phyloP scores from a whole-genome alignment of 2,113 vertebrate genomes.

The Ciconia boyciana region DNA sequence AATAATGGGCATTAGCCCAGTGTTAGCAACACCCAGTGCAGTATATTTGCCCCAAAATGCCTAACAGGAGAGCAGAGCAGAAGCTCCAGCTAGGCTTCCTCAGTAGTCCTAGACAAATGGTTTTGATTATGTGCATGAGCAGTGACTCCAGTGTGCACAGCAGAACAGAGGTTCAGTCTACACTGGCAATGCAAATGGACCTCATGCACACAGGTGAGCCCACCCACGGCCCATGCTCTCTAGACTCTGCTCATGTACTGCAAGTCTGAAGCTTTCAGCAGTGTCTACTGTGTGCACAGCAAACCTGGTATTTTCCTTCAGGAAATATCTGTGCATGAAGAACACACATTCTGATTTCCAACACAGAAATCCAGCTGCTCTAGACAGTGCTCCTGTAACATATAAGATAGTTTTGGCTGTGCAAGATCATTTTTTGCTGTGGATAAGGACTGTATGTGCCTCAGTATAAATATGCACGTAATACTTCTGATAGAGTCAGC shows the following conservation, averaged over 20 bases:
- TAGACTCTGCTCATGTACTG: background rate
- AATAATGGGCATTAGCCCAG: background rate
- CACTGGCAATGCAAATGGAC: background rate
- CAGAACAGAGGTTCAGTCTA: background rate
- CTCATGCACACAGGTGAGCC: rapidly evolving
- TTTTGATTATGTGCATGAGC: background rate
- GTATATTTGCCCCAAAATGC: background rate
- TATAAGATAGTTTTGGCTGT: background rate
- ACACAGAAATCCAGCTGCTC: background rate
- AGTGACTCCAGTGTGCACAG: background rate
- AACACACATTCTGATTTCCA: background rate
- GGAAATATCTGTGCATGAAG: background rate
- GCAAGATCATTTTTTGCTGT: background rate
- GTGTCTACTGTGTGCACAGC: background rate
- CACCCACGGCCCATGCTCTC: background rate
- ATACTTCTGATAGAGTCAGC: slow-evolving; percentile 37
- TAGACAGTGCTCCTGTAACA: background rate
- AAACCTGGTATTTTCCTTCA: background rate
- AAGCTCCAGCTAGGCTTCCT: background rate
- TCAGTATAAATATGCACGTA: slow-evolving; percentile 15
- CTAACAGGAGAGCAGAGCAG: background rate
- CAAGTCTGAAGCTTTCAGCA: background rate
- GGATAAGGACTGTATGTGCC: slow-evolving; percentile 23
- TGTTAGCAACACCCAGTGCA: background rate
- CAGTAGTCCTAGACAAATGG: background rate